These are phyloP conservation scores for Ploceus nigricollis DNA, from an alignment of 2,113 vertebrate species.

Conservation along the genomic window DNA sequence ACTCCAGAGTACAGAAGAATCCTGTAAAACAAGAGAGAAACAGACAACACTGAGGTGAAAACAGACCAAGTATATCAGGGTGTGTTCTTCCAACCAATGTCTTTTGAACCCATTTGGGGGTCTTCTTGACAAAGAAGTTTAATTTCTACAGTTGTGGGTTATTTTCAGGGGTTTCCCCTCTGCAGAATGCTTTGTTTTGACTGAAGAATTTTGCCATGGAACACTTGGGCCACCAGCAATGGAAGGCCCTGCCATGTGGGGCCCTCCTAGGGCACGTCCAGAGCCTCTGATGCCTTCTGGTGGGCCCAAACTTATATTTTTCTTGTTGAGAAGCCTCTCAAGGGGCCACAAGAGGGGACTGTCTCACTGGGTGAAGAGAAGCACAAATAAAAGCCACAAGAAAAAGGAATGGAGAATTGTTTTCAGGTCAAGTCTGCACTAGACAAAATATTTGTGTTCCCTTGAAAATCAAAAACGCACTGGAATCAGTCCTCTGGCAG, in stretches of 20 bases:
- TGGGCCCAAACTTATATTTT: neutral
- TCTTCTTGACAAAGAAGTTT: neutral
- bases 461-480: neutral
- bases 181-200: neutral
- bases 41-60: neutral
- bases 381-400: neutral
- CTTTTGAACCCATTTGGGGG: neutral
- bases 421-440: neutral
- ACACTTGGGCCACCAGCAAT: neutral
- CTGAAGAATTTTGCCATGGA: neutral
- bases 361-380: neutral
- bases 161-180: neutral
- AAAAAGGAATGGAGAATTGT: neutral
- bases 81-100: neutral
- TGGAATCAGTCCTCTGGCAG: neutral
- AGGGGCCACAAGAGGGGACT: accelerated
- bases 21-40: neutral
- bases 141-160: neutral
- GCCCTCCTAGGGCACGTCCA: neutral
- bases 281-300: neutral
- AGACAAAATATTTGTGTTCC: neutral
- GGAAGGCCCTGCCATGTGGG: neutral
- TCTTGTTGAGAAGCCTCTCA: neutral
- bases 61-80: neutral
- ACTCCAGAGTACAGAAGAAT: neutral